These are phyloP conservation scores for Apotomis turbidana DNA, from an alignment of 2,888 invertebrate genomes.

Conservation along the genomic window DNA sequence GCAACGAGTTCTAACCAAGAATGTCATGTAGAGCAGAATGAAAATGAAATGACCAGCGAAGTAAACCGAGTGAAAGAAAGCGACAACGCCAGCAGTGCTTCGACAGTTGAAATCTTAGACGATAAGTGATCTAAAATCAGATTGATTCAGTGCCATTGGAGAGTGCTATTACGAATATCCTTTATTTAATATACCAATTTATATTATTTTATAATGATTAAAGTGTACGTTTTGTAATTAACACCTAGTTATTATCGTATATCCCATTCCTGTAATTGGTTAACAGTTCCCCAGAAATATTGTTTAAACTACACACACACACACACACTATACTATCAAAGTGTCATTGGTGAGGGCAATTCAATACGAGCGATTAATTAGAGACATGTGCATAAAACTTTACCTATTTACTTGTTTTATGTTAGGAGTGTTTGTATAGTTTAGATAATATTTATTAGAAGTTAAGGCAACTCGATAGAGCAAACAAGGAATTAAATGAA, in stretches of 20 bases:
- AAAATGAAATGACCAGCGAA: constrained; percentile 47
- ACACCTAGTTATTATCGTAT: not conserved
- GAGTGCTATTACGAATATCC: constrained; percentile 2
- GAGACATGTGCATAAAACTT: too few species aligned
- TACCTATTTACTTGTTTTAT: too few species aligned
- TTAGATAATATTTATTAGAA: too few species aligned
- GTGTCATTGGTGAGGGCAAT: too few species aligned
- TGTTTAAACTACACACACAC: too few species aligned
- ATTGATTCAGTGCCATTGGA: constrained; percentile 25
- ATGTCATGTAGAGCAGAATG: not conserved
- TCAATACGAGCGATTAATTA: too few species aligned
- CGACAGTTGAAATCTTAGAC: constrained; percentile 77
- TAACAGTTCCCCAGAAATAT: not conserved
- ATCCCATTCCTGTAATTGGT: not conserved
- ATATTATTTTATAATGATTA: constrained; percentile 11
- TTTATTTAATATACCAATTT: not conserved
- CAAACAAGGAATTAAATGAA: too few species aligned
- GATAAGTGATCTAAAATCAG: constrained; percentile 62
- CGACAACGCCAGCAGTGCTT: constrained; percentile 77
- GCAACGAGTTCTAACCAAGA: constrained; percentile 36
- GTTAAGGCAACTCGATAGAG: too few species aligned
- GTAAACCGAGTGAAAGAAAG: constrained; percentile 60
- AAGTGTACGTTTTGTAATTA: constrained; percentile 14
- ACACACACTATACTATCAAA: too few species aligned
- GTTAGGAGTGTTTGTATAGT: too few species aligned